These are phyloP conservation scores for Periphyllus acericola DNA, from an alignment of 2,888 invertebrate genomes.

Conservation along the genomic window DNA sequence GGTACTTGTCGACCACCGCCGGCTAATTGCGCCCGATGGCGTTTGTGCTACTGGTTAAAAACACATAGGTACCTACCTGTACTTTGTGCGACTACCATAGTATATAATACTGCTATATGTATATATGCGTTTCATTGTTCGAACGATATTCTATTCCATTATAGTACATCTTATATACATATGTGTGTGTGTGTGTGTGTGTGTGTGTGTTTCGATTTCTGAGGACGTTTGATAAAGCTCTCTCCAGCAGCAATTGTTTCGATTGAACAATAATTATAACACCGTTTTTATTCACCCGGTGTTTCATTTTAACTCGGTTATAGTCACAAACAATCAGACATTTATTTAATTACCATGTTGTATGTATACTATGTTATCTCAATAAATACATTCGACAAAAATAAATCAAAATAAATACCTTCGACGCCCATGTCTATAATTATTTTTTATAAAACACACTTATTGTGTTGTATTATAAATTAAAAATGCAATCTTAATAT, in stretches of 20 bases:
- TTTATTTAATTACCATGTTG: neutral
- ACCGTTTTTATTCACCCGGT: neutral
- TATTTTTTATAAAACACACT: too few relatives aligned
- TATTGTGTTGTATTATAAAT: too few relatives aligned
- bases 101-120: neutral
- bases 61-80: conserved; percentile 15
- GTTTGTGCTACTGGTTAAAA: conserved; percentile 49
- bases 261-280: neutral
- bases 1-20: conserved; percentile 19
- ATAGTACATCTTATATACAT: neutral
- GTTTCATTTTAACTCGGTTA: neutral
- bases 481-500: too few relatives aligned
- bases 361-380: neutral
- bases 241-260: neutral
- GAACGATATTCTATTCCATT: neutral
- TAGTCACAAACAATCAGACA: neutral
- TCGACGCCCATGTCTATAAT: too few relatives aligned
- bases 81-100: neutral
- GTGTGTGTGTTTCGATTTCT: neutral
- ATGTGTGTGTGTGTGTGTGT: too few relatives aligned
- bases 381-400: neutral
- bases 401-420: too few relatives aligned
- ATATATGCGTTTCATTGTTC: conserved; percentile 21
- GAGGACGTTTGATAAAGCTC: neutral
- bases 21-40: conserved; percentile 53